Evolutionary conservation across 2,113 vertebrate species (phyloP), one percentile per base, ranked within the genome.

Genomic region (Callorhinus ursinus): DNA sequence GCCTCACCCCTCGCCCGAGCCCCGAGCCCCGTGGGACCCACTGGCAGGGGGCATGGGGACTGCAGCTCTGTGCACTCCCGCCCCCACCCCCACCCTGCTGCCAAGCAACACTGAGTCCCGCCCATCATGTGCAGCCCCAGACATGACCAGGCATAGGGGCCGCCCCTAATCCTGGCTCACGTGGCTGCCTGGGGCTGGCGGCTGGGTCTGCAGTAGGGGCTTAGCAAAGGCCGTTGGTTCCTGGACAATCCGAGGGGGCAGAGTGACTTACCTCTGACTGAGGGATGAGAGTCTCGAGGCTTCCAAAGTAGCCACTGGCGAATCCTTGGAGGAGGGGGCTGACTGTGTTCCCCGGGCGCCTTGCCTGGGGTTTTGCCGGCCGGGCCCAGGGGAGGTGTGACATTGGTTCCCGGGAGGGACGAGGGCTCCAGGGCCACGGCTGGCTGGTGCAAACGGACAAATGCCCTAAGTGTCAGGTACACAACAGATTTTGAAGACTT

Each of bases 71-170:
- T 31, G 61, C 4, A 1, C 57, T 18, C 0, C 18, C 19, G 57
- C 26, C 4, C 57, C 11, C 4, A 2, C 59, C 53, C 63, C 31
- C 9, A 24, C 39, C 76, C 72, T 2, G n/a, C 84, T 57, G 90
- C 79, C 72, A 10, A 31, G 94, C 65, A 57, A 51, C 42, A 15
- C 49, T 2, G 65, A 1, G 61, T 31, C 74, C 93, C 0, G 21
- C 88, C 94, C 28, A 6, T 97, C 96, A 88, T 31, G 94, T 94
- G 97, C 86, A 1, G 36, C 76, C 85, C 57, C n/a, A 22, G 94
- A 90, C 97, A 97, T 97, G 98, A 97, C 94, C 67, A 63, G 82
- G 97, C 97, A 97, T 79, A 93, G 96, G 80, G 84, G 76, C 86
- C 4, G 0, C 94, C 95, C 95, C 90, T 96, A 93, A 90, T 91